phyloP scores from a whole-genome alignment of 2,113 vertebrate species.

The Xiphophorus hellerii region DNA sequence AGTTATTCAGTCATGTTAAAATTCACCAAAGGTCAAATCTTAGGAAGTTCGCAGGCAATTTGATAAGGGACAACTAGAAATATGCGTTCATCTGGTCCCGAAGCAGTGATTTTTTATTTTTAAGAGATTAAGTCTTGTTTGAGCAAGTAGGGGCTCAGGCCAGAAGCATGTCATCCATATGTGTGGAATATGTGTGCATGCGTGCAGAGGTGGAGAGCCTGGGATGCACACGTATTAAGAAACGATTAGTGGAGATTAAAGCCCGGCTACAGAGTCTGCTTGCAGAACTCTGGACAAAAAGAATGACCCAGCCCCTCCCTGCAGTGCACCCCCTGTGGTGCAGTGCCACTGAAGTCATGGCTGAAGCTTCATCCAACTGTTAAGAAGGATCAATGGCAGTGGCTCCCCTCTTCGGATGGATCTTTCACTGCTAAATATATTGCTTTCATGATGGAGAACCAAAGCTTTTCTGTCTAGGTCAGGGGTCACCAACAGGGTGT shows the following conservation, averaged over 20 bases:
- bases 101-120: slow-evolving; percentile 29
- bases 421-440: slow-evolving; percentile 55
- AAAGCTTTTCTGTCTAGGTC: slow-evolving; percentile 28
- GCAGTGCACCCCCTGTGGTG: slow-evolving; percentile 46
- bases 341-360: slow-evolving; percentile 34
- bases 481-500: too few species aligned
- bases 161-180: slow-evolving; percentile 24
- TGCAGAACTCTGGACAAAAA: slow-evolving; percentile 73
- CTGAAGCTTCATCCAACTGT: slow-evolving; percentile 32
- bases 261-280: slow-evolving; percentile 72
- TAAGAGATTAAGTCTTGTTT: slow-evolving; percentile 60
- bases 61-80: not conserved
- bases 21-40: not conserved
- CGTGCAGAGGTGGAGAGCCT: slow-evolving; percentile 46
- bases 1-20: not conserved
- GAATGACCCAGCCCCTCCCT: slow-evolving; percentile 57
- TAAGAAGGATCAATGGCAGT: slow-evolving; percentile 67
- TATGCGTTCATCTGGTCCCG: slow-evolving; percentile 17
- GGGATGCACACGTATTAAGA: slow-evolving; percentile 79
- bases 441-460: slow-evolving; percentile 18
- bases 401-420: slow-evolving; percentile 37
- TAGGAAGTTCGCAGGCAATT: not conserved
- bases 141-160: slow-evolving; percentile 28
- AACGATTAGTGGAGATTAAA: slow-evolving; percentile 87
- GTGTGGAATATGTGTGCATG: slow-evolving; percentile 20